phyloP scores from a whole-genome alignment of 2,797 vertebrate species.

The Coilia nasus region DNA sequence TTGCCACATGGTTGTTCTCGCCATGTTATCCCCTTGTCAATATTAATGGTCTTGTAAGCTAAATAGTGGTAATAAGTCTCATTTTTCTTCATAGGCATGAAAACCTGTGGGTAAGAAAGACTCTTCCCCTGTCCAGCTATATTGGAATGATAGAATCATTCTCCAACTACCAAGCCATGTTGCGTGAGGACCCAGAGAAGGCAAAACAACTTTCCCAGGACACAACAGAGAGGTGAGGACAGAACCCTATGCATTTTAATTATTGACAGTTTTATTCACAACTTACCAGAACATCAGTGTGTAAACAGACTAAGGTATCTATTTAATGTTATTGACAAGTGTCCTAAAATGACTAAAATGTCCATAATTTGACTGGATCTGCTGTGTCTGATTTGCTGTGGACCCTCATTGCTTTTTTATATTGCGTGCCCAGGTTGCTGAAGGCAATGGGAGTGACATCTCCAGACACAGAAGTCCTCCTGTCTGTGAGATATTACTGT shows the following conservation, averaged over 20 bases:
- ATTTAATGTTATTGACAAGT: too few relatives aligned
- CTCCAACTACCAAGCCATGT: slow-evolving; percentile 73
- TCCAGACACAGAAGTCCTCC: slow-evolving; percentile 63
- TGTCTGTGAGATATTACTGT: slow-evolving; percentile 69
- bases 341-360: too few relatives aligned
- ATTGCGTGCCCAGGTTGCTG: slow-evolving; percentile 62
- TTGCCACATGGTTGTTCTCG: background rate
- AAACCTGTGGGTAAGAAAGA: slow-evolving; percentile 61
- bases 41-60: background rate
- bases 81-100: slow-evolving; percentile 66
- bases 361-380: too few relatives aligned
- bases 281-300: too few relatives aligned
- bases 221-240: slow-evolving; percentile 63
- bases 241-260: too few relatives aligned
- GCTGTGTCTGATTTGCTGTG: background rate
- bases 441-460: slow-evolving; percentile 67
- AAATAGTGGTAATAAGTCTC: background rate
- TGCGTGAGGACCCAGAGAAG: slow-evolving; percentile 64
- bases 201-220: slow-evolving; percentile 69
- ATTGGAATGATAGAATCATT: slow-evolving; percentile 77
- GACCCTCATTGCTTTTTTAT: background rate
- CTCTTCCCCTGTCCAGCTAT: slow-evolving; percentile 70
- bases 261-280: too few relatives aligned
- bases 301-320: too few relatives aligned
- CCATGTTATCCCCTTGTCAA: background rate